A percentile compares a stretch with the other conserved stretches of the same genome.
Evolutionary conservation across 1,140 invertebrate species (phyloP).

Genomic region (Drosophila subobscura): DNA sequence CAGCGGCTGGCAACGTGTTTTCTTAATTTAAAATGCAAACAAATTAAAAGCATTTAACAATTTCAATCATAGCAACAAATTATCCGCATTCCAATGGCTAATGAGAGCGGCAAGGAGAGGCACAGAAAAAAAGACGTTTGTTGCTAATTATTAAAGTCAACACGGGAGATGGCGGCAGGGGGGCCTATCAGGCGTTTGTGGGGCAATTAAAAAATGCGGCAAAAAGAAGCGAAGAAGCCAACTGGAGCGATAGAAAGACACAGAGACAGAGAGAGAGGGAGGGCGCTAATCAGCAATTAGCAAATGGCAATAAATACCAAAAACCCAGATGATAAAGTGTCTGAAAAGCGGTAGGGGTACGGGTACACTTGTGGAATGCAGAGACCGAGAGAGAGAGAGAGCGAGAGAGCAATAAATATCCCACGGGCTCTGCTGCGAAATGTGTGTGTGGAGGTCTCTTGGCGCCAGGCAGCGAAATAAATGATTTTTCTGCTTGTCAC

Average conservation of each 20-base stretch:
- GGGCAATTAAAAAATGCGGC: constrained; percentile 41
- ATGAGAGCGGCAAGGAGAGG: constrained; percentile 52
- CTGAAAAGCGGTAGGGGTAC: not conserved
- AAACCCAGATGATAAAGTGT: too few species aligned
- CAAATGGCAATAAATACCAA: constrained; percentile 67
- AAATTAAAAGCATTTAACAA: constrained; percentile 73
- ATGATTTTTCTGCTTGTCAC: not conserved
- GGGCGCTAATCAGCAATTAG: constrained; percentile 75
- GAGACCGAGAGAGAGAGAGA: constrained; percentile 6
- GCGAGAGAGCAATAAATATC: constrained; percentile 37
- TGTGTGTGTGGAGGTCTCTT: constrained; percentile 1
- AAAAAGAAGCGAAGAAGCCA: constrained; percentile 37
- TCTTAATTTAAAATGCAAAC: constrained; percentile 74
- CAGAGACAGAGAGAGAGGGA: not conserved
- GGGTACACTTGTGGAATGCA: constrained; percentile 25
- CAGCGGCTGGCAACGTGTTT: constrained; percentile 12
- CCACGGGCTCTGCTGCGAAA: constrained; percentile 49
- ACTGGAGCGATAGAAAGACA: constrained; percentile 39
- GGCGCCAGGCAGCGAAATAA: not conserved
- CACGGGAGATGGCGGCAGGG: constrained; percentile 4
- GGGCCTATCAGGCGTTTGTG: not conserved
- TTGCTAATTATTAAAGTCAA: constrained; percentile 70
- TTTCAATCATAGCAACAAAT: constrained; percentile 77
- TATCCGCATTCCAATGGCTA: constrained; percentile 71
- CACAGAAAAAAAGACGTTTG: constrained; percentile 27